Conservation (phyloP, 1,140 invertebrate genomes). For the Orius insidiosus region DNA sequence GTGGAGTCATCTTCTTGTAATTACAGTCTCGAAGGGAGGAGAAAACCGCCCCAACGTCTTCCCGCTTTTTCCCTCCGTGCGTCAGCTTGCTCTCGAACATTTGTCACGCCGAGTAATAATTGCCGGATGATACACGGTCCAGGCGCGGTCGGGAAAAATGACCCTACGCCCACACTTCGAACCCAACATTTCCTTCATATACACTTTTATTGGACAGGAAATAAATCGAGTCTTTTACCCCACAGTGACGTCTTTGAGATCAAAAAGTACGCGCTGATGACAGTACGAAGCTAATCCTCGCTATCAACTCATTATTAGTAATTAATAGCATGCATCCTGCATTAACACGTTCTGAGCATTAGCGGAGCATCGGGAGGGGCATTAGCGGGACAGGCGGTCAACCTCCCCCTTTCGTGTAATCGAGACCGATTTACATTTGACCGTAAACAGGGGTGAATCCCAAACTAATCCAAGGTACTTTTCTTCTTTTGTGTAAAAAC, state of each 20-base stretch:
- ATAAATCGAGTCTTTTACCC: too few relatives aligned
- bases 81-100: neutral
- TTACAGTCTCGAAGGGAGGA: constrained; percentile 1
- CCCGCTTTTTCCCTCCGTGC: neutral
- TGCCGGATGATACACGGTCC: too few relatives aligned
- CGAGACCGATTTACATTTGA: too few relatives aligned
- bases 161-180: too few relatives aligned
- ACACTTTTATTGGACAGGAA: too few relatives aligned
- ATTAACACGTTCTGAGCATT: constrained; percentile 11
- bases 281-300: too few relatives aligned
- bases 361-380: neutral
- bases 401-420: neutral
- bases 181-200: too few relatives aligned
- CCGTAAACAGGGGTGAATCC: too few relatives aligned
- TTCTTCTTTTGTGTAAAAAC: neutral
- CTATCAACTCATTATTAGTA: constrained; percentile 7
- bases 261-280: too few relatives aligned
- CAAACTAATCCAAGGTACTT: neutral
- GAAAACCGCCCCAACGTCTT: neutral
- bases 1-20: constrained; percentile 10
- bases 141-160: too few relatives aligned
- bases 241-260: too few relatives aligned
- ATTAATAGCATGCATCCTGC: constrained; percentile 8
- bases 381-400: neutral
- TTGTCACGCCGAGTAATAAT: neutral